phyloP scores from a whole-genome alignment of 2,888 invertebrate genomes.

The Rhagonycha fulva region DNA sequence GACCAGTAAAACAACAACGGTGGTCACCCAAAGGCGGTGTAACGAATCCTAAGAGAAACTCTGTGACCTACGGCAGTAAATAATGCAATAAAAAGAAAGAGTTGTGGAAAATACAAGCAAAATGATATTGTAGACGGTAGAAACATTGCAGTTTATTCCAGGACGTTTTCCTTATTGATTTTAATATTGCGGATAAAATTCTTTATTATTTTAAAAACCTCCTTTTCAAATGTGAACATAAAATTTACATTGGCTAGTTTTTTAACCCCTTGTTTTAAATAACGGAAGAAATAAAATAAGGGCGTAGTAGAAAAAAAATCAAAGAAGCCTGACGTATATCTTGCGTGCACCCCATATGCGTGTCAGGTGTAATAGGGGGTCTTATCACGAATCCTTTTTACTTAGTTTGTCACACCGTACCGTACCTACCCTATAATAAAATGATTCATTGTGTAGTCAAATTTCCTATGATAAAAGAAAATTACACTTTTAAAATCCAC shows the following conservation, averaged over 20 bases:
- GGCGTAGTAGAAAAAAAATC: constrained; percentile 8
- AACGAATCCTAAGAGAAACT: not conserved
- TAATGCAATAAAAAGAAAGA: constrained; percentile 8
- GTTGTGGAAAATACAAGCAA: not conserved
- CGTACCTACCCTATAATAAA: not conserved
- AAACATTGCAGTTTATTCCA: not conserved
- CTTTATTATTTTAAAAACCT: not conserved
- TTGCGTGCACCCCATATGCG: constrained; percentile 21
- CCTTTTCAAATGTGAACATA: not conserved
- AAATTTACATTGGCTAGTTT: not conserved
- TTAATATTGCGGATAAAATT: constrained; percentile 4
- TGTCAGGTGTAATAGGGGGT: constrained; percentile 19
- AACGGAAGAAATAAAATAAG: constrained; percentile 6
- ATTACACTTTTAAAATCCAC: not conserved
- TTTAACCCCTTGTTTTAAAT: not conserved
- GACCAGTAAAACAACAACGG: constrained; percentile 21
- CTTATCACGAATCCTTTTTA: constrained; percentile 19
- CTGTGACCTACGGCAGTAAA: not conserved
- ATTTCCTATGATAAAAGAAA: not conserved
- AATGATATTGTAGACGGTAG: not conserved
- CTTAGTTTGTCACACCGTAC: constrained; percentile 11
- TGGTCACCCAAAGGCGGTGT: constrained; percentile 15
- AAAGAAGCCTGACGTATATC: constrained; percentile 13
- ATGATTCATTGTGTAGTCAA: constrained; percentile 11
- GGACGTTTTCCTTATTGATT: not conserved